Percentiles rank a stretch among this genome's conserved stretches.
These are phyloP conservation scores for Poeciliopsis paucimaculata DNA, from an alignment of 2,797 vertebrate species.

Conservation along the genomic window DNA sequence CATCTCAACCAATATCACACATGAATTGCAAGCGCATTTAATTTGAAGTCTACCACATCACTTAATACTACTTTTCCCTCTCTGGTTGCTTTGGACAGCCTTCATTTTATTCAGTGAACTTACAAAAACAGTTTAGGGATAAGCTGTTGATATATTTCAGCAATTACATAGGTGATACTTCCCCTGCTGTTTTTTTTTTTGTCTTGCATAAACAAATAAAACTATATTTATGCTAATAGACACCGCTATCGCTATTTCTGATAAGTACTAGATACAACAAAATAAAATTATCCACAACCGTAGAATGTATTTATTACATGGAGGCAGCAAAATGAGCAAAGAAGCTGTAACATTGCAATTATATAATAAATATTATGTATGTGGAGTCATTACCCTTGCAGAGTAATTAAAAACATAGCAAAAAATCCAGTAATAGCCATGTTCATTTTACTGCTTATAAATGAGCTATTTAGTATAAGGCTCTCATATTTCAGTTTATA, in stretches of 20 bases:
- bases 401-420: background rate
- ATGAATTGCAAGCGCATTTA: conserved; percentile 4
- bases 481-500: background rate
- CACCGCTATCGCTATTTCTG: background rate
- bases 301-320: conserved; percentile 1
- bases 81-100: background rate
- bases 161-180: conserved; percentile 2
- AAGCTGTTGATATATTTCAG: conserved; percentile 1
- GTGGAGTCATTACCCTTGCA: conserved; percentile 6
- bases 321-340: background rate
- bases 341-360: background rate
- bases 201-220: conserved; percentile 1
- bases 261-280: background rate
- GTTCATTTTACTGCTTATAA: background rate
- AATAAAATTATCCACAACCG: background rate
- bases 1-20: background rate
- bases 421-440: background rate
- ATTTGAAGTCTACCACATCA: background rate
- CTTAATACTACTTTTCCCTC: background rate
- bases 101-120: conserved; percentile 1
- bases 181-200: background rate
- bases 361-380: conserved; percentile 2
- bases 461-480: background rate
- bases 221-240: background rate
- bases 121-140: conserved; percentile 5